A percentile compares a stretch with the other conserved stretches of the same genome.
Evolutionary conservation across 1,140 invertebrate species (phyloP).

Genomic region (Atta colombica): DNA sequence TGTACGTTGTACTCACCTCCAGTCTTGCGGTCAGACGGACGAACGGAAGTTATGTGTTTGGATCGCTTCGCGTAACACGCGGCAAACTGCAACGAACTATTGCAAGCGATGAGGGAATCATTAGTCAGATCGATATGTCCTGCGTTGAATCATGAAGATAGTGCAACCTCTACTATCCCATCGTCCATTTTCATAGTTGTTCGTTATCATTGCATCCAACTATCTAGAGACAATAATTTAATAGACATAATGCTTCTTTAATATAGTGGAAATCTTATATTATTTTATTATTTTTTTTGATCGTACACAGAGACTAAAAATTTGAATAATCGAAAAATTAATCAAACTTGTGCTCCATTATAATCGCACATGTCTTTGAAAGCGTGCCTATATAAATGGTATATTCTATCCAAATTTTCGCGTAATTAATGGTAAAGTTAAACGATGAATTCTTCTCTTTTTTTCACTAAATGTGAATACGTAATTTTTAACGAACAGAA

Average conservation of each 20-base stretch:
- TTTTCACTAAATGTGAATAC: slow-evolving; percentile 10
- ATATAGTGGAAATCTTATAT: neutral
- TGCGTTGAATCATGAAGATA: slow-evolving; percentile 56
- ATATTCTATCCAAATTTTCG: neutral
- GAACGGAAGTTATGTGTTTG: slow-evolving; percentile 78
- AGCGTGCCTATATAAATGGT: neutral
- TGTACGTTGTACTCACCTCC: slow-evolving; percentile 66
- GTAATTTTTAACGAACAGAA: slow-evolving; percentile 31
- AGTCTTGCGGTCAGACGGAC: slow-evolving; percentile 68
- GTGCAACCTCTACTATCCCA: neutral
- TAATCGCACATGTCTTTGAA: neutral
- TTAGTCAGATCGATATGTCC: slow-evolving; percentile 69
- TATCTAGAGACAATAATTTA: neutral
- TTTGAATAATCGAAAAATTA: slow-evolving; percentile 10
- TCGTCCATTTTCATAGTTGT: slow-evolving; percentile 11
- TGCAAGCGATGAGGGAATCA: slow-evolving; percentile 71
- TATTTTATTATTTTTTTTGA: neutral
- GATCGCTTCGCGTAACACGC: slow-evolving; percentile 69
- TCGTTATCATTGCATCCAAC: neutral
- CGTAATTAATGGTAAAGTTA: slow-evolving; percentile 2
- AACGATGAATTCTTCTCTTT: neutral
- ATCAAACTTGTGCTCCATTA: slow-evolving; percentile 2
- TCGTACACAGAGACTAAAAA: neutral
- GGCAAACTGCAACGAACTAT: slow-evolving; percentile 69
- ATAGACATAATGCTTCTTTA: neutral